These are phyloP conservation scores for Phymatocera aterrima DNA, from an alignment of 2,888 invertebrate species.

Conservation along the genomic window DNA sequence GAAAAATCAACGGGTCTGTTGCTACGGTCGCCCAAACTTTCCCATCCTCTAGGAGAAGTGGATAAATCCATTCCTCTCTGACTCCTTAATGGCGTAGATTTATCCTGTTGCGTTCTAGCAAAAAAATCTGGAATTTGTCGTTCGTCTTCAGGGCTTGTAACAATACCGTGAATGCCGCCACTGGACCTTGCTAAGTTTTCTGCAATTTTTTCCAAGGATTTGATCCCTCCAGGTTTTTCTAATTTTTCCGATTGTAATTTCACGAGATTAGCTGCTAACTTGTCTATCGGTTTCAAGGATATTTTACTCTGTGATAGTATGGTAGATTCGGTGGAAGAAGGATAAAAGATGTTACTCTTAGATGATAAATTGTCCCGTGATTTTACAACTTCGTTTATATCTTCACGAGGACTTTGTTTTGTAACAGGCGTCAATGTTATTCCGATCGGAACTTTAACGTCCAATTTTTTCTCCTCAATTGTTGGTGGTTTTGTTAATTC, in stretches of 20 bases:
- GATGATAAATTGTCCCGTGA: slow-evolving; percentile 54
- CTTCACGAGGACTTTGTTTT: slow-evolving; percentile 51
- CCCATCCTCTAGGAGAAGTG: slow-evolving; percentile 67
- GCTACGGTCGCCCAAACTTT: slow-evolving; percentile 60
- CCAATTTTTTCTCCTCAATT: slow-evolving; percentile 56
- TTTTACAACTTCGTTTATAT: slow-evolving; percentile 52
- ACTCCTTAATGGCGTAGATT: slow-evolving; percentile 48
- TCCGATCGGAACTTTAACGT: slow-evolving; percentile 46
- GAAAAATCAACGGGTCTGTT: slow-evolving; percentile 68
- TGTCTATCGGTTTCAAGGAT: slow-evolving; percentile 69
- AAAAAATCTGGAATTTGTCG: slow-evolving; percentile 60
- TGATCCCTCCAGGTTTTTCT: slow-evolving; percentile 61
- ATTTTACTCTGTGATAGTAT: slow-evolving; percentile 61
- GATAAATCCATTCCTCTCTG: slow-evolving; percentile 69
- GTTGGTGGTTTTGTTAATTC: slow-evolving; percentile 60
- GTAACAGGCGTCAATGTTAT: slow-evolving; percentile 48
- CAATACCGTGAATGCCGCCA: slow-evolving; percentile 52
- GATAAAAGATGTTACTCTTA: slow-evolving; percentile 51
- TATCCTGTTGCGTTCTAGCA: slow-evolving; percentile 54
- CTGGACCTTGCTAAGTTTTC: slow-evolving; percentile 70
- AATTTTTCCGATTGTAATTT: slow-evolving; percentile 69
- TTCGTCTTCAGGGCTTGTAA: slow-evolving; percentile 52
- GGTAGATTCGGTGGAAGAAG: slow-evolving; percentile 39
- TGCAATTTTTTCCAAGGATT: slow-evolving; percentile 71
- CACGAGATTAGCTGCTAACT: slow-evolving; percentile 68